Evolutionary conservation across 2,888 invertebrate genomes (phyloP).

Genomic region (Epinotia demarniana): DNA sequence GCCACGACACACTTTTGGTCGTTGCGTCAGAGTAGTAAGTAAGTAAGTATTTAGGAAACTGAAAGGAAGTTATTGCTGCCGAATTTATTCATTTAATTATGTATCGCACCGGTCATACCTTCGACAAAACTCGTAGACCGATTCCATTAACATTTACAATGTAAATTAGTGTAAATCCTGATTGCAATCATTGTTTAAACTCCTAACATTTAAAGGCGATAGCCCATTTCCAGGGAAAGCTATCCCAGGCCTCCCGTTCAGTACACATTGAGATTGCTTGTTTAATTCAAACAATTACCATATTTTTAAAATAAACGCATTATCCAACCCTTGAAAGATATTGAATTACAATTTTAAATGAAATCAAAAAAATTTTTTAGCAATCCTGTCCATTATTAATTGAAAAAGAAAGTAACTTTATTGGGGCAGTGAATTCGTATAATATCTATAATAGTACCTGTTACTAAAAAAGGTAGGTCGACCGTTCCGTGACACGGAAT

Average conservation of each 20-base stretch:
- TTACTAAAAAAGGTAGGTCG: too few relatives aligned
- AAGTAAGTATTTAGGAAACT: background rate
- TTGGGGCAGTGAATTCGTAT: too few relatives aligned
- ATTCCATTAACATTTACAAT: constrained; percentile 70
- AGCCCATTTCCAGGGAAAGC: constrained; percentile 70
- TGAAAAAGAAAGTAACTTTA: background rate
- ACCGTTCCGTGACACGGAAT: too few relatives aligned
- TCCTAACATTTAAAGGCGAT: constrained; percentile 71
- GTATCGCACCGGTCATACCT: constrained; percentile 54
- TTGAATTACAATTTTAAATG: constrained; percentile 60
- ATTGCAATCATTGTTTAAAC: constrained; percentile 75
- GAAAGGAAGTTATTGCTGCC: background rate
- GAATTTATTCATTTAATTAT: constrained; percentile 36
- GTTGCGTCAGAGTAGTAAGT: too few relatives aligned
- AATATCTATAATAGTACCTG: too few relatives aligned
- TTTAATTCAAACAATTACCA: constrained; percentile 75
- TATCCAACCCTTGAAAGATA: constrained; percentile 62
- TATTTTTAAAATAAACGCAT: constrained; percentile 68
- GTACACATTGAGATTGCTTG: constrained; percentile 73
- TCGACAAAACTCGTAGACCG: constrained; percentile 59
- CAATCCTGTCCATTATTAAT: background rate
- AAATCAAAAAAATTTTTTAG: background rate
- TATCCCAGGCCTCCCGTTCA: constrained; percentile 63
- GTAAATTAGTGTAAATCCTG: constrained; percentile 76
- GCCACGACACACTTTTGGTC: too few relatives aligned